Evolutionary conservation across 2,113 vertebrate species (phyloP).

Genomic region (Bubo bubo): DNA sequence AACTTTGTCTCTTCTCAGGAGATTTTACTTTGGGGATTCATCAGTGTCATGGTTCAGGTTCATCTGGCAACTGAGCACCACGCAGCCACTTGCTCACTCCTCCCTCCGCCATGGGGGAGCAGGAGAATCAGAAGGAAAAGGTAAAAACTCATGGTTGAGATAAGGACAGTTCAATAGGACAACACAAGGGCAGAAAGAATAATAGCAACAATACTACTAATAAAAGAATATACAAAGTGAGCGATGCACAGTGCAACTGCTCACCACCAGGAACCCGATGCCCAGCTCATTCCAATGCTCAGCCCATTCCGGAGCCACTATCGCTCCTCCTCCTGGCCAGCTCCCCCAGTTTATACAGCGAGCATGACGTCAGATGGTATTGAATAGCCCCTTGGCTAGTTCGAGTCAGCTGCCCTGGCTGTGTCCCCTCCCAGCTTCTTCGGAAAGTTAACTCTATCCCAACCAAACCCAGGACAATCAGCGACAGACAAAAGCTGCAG

Average conservation of each 20-base stretch:
- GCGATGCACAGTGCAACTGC: background rate
- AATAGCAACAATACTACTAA: background rate
- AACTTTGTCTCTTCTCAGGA: background rate
- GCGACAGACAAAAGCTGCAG: background rate
- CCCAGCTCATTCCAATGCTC: background rate
- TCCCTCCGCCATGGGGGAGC: no score
- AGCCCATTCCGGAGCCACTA: background rate
- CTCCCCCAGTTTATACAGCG: no score
- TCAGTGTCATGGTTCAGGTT: no score
- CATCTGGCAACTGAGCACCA: background rate
- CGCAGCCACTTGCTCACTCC: background rate
- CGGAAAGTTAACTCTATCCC: no score
- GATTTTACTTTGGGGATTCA: background rate
- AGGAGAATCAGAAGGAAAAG: background rate
- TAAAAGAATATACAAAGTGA: background rate
- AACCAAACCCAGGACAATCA: background rate
- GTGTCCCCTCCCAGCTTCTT: background rate
- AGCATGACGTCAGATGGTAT: no score
- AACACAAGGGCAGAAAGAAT: background rate
- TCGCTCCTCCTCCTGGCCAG: background rate
- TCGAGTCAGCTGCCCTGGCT: no score
- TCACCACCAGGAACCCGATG: background rate
- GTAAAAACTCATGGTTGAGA: background rate
- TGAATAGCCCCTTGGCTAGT: background rate
- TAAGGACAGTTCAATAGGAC: background rate